Percentiles rank a stretch among this genome's conserved stretches.
These are phyloP conservation scores for Strix occidentalis DNA, from an alignment of 2,797 vertebrate species.

Conservation along the genomic window DNA sequence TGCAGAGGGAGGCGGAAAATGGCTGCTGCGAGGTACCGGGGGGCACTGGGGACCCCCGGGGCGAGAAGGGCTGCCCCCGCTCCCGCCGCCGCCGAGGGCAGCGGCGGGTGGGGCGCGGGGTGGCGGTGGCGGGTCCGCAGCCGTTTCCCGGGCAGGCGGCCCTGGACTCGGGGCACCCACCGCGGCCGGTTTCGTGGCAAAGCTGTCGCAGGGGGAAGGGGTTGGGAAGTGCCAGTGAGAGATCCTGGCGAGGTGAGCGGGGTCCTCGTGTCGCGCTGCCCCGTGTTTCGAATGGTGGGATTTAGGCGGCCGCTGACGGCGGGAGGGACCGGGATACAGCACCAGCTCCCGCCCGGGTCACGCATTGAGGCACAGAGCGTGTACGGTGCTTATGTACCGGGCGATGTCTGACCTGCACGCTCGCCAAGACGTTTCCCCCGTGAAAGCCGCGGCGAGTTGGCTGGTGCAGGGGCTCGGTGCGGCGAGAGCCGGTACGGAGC, in stretches of 20 bases:
- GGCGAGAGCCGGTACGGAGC: background rate
- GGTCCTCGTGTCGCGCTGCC: background rate
- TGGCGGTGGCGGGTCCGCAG: background rate
- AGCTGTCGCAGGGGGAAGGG: background rate
- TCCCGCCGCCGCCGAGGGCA: background rate
- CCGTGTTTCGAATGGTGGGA: background rate
- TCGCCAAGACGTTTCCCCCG: fast-evolving
- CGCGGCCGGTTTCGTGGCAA: background rate
- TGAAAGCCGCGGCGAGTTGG: background rate
- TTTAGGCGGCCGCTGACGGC: background rate
- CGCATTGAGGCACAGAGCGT: fast-evolving
- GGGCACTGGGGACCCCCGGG: background rate
- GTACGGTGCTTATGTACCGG: fast-evolving
- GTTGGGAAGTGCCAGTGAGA: fast-evolving
- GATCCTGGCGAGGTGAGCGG: background rate
- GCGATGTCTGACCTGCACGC: background rate
- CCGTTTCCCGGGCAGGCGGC: background rate
- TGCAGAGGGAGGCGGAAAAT: background rate
- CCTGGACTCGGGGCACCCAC: background rate
- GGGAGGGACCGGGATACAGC: background rate
- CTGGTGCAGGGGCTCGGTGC: background rate
- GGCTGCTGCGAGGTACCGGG: constrained; percentile 7
- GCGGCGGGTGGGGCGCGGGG: background rate
- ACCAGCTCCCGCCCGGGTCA: background rate
- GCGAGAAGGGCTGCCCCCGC: background rate